phyloP scores from a whole-genome alignment of 2,113 vertebrate species.

The Hemicordylus capensis region DNA sequence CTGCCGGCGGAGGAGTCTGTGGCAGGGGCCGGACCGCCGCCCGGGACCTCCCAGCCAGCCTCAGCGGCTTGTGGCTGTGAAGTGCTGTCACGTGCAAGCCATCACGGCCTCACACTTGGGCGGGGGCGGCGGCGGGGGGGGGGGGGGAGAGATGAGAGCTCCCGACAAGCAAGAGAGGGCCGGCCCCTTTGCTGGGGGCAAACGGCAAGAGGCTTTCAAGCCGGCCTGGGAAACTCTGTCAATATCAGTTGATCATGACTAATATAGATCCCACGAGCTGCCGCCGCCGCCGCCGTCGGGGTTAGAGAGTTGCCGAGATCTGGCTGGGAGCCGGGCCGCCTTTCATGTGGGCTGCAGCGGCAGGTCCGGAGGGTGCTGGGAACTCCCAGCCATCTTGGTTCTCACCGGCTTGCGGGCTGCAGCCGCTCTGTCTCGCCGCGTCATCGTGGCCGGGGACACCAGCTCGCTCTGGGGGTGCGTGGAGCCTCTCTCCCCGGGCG shows the following conservation, averaged over 20 bases:
- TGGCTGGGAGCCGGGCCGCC: constrained; percentile 44
- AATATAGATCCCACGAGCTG: constrained; percentile 70
- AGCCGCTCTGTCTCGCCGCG: constrained; percentile 42
- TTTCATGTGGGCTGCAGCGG: constrained; percentile 72
- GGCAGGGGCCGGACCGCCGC: too few relatives aligned
- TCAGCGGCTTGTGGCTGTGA: constrained; percentile 49
- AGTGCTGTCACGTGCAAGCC: constrained; percentile 62
- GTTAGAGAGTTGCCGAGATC: constrained; percentile 65
- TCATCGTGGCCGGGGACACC: not conserved
- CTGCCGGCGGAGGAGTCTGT: too few relatives aligned
- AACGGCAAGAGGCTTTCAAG: constrained; percentile 63
- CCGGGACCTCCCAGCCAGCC: too few relatives aligned
- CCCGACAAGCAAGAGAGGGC: constrained; percentile 52
- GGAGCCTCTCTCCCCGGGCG: constrained; percentile 38
- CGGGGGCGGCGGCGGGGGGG: constrained; percentile 31
- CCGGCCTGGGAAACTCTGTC: constrained; percentile 62
- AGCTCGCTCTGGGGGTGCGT: constrained; percentile 37
- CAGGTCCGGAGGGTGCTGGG: constrained; percentile 61
- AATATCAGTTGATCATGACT: constrained; percentile 70
- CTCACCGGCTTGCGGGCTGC: constrained; percentile 58
- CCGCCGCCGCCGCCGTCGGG: too few relatives aligned
- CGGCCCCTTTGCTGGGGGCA: constrained; percentile 47
- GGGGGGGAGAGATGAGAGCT: constrained; percentile 48
- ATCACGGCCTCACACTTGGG: not conserved
- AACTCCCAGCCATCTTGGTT: constrained; percentile 65